phyloP scores from a whole-genome alignment of 2,888 invertebrate species.

The Hydroisotoma schaefferi region DNA sequence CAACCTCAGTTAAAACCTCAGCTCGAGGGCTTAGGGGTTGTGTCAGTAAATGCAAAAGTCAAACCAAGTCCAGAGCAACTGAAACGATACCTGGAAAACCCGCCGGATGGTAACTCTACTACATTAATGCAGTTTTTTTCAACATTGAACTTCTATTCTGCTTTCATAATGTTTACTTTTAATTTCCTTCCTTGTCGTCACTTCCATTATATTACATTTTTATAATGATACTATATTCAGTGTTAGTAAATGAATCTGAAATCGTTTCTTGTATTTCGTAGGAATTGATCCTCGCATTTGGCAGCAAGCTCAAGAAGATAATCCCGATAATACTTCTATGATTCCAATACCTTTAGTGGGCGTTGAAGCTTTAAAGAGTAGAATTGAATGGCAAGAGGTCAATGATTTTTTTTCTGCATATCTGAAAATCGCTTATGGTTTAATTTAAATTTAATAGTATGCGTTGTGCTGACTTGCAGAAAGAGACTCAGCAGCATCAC shows the following conservation, averaged over 20 bases:
- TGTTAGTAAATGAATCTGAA: conserved; percentile 18
- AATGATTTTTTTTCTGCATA: neutral
- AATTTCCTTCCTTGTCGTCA: neutral
- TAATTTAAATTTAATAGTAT: no score
- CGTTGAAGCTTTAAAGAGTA: conserved; percentile 66
- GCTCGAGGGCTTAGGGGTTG: conserved; percentile 68
- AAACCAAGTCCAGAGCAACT: conserved; percentile 73
- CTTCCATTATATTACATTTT: no score
- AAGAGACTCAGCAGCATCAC: conserved; percentile 77
- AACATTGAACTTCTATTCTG: conserved; percentile 32
- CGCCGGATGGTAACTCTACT: conserved; percentile 67
- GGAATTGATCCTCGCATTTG: conserved; percentile 90
- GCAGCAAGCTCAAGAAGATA: conserved; percentile 93
- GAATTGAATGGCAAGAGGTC: conserved; percentile 66
- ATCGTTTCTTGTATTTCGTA: conserved; percentile 51
- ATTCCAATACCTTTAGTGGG: conserved; percentile 94
- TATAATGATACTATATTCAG: neutral
- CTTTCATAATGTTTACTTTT: neutral
- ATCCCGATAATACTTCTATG: conserved; percentile 84
- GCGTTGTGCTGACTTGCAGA: conserved; percentile 52
- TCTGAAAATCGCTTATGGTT: no score
- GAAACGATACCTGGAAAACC: conserved; percentile 81
- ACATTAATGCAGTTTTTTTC: neutral
- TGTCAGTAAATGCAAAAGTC: conserved; percentile 67
- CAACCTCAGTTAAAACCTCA: conserved; percentile 69